A percentile compares a stretch with the other conserved stretches of the same genome.
phyloP scores from a whole-genome alignment of 2,888 invertebrate genomes.

The Dicranocentrus wangi region DNA sequence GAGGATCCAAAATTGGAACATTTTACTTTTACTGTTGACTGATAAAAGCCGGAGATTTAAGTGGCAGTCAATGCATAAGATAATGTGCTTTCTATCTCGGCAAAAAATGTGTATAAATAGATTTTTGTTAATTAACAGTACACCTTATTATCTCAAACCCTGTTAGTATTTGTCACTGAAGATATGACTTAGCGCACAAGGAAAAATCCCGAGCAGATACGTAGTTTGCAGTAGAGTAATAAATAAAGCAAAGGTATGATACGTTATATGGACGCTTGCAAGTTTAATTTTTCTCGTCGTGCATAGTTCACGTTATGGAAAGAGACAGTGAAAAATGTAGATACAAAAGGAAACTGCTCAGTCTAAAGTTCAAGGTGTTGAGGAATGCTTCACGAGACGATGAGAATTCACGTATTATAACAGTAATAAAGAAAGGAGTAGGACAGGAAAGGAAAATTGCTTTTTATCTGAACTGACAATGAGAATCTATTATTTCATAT shows the following conservation, averaged over 20 bases:
- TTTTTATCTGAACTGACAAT: not conserved
- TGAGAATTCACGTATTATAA: not conserved
- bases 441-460: not conserved
- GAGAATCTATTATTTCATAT: not conserved
- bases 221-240: too few relatives aligned
- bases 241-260: not conserved
- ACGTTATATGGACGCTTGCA: too few relatives aligned
- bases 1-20: conserved; percentile 59
- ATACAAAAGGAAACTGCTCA: too few relatives aligned
- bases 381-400: too few relatives aligned
- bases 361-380: too few relatives aligned
- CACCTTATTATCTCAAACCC: conserved; percentile 8
- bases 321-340: not conserved
- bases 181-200: not conserved
- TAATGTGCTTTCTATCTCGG: too few relatives aligned
- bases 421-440: not conserved
- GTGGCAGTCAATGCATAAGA: not conserved
- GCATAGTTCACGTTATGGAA: not conserved
- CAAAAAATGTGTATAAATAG: conserved; percentile 9
- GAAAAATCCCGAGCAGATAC: not conserved
- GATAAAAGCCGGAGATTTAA: conserved; percentile 43
- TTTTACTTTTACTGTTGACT: conserved; percentile 50
- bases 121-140: conserved; percentile 11
- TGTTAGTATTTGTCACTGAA: conserved; percentile 14
- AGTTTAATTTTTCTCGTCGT: not conserved